A percentile compares a stretch with the other conserved stretches of the same genome.
Conservation (phyloP, 1,140 invertebrate species). For the Drosophila miranda region DNA sequence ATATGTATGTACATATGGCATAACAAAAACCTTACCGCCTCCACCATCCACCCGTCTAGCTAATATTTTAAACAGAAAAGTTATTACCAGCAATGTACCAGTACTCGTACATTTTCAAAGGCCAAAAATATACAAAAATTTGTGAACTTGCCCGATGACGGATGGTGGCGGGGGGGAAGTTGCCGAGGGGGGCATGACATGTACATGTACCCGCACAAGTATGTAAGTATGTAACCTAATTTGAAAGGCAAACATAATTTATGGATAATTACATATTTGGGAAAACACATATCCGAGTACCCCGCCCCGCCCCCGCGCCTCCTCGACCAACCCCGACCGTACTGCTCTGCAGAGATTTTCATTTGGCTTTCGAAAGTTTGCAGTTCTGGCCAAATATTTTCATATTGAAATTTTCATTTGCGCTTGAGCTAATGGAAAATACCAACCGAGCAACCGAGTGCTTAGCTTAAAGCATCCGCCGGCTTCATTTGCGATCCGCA, state of each 20-base stretch:
- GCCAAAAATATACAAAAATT: constrained; percentile 50
- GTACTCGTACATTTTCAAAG: constrained; percentile 45
- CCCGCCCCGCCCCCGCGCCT: too few species aligned
- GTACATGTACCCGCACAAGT: too few species aligned
- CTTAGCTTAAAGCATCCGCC: constrained; percentile 27
- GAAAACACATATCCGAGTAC: constrained; percentile 15
- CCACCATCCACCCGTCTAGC: constrained; percentile 7
- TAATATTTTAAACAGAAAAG: constrained; percentile 38
- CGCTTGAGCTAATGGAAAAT: constrained; percentile 55
- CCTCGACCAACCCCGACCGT: too few species aligned
- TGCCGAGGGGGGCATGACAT: too few species aligned
- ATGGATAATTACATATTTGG: constrained; percentile 68
- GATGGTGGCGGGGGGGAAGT: neutral
- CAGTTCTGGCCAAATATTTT: constrained; percentile 14
- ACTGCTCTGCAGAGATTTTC: constrained; percentile 6
- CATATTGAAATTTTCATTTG: constrained; percentile 32
- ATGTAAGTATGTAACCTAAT: constrained; percentile 24
- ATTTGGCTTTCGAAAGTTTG: constrained; percentile 26
- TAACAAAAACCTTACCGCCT: too few species aligned
- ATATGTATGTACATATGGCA: too few species aligned
- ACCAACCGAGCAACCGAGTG: constrained; percentile 6
- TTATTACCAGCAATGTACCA: constrained; percentile 40
- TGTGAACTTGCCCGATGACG: constrained; percentile 24
- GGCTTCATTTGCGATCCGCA: constrained; percentile 10
- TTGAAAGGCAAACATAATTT: constrained; percentile 48